Evolutionary conservation across 1,140 invertebrate species (phyloP).

Genomic region (Asbolus verrucosus): DNA sequence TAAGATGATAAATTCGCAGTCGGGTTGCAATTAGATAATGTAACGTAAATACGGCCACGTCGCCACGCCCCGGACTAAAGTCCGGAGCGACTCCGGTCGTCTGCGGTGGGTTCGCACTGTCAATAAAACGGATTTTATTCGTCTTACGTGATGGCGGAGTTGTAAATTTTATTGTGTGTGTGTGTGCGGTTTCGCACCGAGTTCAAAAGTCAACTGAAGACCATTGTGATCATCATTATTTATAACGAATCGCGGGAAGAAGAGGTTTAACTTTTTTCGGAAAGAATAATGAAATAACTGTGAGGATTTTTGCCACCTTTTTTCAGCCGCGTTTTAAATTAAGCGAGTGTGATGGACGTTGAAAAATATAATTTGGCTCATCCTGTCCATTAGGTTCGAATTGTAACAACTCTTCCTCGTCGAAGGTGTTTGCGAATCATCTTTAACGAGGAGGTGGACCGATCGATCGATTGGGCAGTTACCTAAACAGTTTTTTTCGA

Average conservation of each 20-base stretch:
- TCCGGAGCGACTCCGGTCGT: background rate
- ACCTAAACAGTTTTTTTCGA: no score
- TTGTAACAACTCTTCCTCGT: background rate
- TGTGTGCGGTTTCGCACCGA: conserved; percentile 11
- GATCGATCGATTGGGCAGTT: no score
- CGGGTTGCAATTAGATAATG: conserved; percentile 40
- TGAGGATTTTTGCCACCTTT: background rate
- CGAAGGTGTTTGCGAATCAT: no score
- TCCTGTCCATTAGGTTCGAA: conserved; percentile 4
- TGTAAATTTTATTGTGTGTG: no score
- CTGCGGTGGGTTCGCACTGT: conserved; percentile 21
- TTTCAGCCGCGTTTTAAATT: background rate
- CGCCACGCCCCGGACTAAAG: background rate
- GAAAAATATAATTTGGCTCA: conserved; percentile 12
- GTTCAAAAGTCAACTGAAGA: conserved; percentile 3
- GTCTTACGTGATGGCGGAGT: no score
- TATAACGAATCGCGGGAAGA: conserved; percentile 32
- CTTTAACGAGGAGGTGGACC: no score
- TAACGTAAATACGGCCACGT: conserved; percentile 24
- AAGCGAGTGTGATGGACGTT: background rate
- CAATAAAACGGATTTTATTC: no score
- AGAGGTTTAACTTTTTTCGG: background rate
- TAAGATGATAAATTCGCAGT: conserved; percentile 34
- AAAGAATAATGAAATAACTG: conserved; percentile 23
- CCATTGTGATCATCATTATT: conserved; percentile 3